A percentile compares a stretch with the other conserved stretches of the same genome.
These are phyloP conservation scores for Drosophila novamexicana DNA, from an alignment of 1,140 invertebrate species.

Conservation along the genomic window DNA sequence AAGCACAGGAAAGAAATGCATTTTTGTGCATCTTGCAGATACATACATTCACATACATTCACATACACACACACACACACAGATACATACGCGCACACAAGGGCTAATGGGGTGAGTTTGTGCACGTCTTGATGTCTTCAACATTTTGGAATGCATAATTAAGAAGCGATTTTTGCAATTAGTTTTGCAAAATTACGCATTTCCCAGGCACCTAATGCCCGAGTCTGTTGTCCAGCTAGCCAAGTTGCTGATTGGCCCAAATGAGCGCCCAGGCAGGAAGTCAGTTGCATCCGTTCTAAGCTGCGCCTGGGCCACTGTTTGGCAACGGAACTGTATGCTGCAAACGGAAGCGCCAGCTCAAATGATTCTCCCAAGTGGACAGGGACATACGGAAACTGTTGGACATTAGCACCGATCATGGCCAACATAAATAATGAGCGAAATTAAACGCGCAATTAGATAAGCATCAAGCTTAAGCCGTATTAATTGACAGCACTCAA, in stretches of 20 bases:
- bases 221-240: conserved; percentile 5
- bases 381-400: conserved; percentile 54
- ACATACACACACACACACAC: conserved; percentile 10
- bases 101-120: conserved; percentile 38
- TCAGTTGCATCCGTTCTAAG: conserved; percentile 70
- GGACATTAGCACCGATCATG: conserved; percentile 29
- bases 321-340: conserved; percentile 66
- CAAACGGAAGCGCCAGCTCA: conserved; percentile 65
- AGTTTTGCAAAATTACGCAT: conserved; percentile 63
- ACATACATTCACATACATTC: conserved; percentile 3
- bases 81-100: conserved; percentile 3
- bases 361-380: conserved; percentile 50
- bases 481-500: conserved; percentile 65
- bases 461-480: conserved; percentile 70
- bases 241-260: conserved; percentile 65
- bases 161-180: conserved; percentile 58
- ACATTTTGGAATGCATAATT: conserved; percentile 40
- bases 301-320: conserved; percentile 45
- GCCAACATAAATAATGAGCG: conserved; percentile 73
- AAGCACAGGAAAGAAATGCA: conserved; percentile 70
- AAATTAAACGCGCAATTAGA: conserved; percentile 75
- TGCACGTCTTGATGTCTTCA: conserved; percentile 21
- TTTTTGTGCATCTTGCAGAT: conserved; percentile 79
- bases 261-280: conserved; percentile 72
- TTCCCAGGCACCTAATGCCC: conserved; percentile 52